Evolutionary conservation across 1,140 invertebrate genomes (phyloP), one percentile per base, ranked within the genome.

Genomic region (Coptotermes formosanus): DNA sequence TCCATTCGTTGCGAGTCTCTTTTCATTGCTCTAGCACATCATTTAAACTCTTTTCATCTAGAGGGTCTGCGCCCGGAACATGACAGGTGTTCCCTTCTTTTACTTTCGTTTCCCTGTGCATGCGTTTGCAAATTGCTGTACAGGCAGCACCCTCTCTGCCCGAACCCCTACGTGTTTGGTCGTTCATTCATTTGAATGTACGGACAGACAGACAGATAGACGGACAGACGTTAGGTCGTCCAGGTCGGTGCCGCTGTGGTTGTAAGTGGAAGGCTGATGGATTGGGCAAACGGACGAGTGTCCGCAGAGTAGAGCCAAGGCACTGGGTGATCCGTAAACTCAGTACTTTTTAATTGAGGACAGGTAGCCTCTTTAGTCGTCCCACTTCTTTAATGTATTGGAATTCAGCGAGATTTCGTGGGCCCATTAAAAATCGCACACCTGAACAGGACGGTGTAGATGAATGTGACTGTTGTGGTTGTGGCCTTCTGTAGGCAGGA

Each of bases 241-340:
- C 64, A 75, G 64, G 25, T 75, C 64, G 64, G n/a, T 75, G 64
- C 64, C 64, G 25, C 25, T 75, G 64, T 75, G 64, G 64, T 75
- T 75, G 64, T 75, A 75, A 75, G 64, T 75, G 64, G 64, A 75
- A 75, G 64, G 30, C 64, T 75, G 64, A 75, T 75, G 64, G 64
- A 75, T 75, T 75, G 64, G 64, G n/a, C 64, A 75, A 75, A 75
- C 64, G 64, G n/a, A 75, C 64, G 64, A 75, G n/a, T 75, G n/a
- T 75, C 64, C 64, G n/a, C 64, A 75, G 25, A 75, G 64, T 30
- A 16, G 6, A 8, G 64, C 64, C n/a, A 75, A n/a, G 64, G 14
- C 64, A 75, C 64, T 8, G 64, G 64, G 64, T 75, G 64, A 75
- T n/a, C n/a, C 25, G 30, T 14, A 75, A 75, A 1, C 64, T 11